phyloP scores from a whole-genome alignment of 2,113 vertebrate species.

The Campylorhamphus procurvoides region DNA sequence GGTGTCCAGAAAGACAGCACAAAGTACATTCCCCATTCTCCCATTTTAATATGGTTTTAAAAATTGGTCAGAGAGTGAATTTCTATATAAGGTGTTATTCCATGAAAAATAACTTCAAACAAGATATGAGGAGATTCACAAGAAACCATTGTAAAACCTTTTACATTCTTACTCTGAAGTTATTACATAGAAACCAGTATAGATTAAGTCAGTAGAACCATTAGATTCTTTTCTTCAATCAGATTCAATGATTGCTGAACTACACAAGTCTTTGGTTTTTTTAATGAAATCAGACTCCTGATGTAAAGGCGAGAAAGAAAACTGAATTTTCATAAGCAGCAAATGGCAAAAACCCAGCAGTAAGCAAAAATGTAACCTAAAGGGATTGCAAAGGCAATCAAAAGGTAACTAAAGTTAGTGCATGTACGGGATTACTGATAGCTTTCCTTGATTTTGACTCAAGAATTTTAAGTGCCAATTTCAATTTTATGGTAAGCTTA shows the following conservation, averaged over 20 bases:
- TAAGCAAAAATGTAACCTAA: background rate
- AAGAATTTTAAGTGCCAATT: background rate
- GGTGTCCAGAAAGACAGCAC: background rate
- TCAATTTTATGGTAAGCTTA: constrained; percentile 17
- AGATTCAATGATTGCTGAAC: background rate
- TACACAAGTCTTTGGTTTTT: background rate
- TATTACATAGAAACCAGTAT: background rate
- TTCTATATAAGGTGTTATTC: background rate
- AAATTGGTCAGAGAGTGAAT: background rate
- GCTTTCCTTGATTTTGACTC: background rate
- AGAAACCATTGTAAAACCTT: background rate
- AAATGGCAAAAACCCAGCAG: background rate
- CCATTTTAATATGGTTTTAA: background rate
- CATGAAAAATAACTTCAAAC: background rate
- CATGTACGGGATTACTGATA: background rate
- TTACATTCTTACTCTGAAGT: background rate
- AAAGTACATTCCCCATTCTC: background rate
- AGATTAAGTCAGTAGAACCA: background rate
- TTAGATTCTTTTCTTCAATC: background rate
- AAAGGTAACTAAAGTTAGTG: background rate
- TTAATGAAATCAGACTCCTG: background rate
- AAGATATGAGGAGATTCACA: background rate
- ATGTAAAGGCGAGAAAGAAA: background rate
- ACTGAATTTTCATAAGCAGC: background rate
- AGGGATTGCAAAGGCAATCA: background rate